Evolutionary conservation across 2,797 vertebrate species (phyloP).

Genomic region (Eremophila alpestris): DNA sequence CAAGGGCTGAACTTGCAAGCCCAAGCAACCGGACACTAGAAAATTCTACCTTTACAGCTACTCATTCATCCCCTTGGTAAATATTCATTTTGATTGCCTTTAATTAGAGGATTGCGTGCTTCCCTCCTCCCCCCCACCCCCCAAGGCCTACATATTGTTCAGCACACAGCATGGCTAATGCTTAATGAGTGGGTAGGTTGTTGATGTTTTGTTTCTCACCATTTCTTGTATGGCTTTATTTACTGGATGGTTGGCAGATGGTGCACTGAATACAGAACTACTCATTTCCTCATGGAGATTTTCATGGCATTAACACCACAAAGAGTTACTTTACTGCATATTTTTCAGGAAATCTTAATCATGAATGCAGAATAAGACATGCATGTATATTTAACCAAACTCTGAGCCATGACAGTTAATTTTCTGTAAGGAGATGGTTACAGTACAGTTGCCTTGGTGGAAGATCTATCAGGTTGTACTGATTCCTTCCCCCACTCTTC

Average conservation of each 20-base stretch:
- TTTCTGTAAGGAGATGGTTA: not conserved
- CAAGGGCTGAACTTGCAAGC: not conserved
- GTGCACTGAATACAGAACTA: constrained; percentile 18
- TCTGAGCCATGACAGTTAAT: not conserved
- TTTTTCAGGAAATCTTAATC: not conserved
- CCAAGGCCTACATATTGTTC: not conserved
- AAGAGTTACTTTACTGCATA: not conserved
- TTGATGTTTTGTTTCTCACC: constrained; percentile 65
- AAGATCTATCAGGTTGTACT: not conserved
- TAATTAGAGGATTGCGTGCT: constrained; percentile 9
- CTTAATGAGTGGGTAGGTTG: constrained; percentile 58
- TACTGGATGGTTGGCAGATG: constrained; percentile 43
- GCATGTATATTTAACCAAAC: not conserved
- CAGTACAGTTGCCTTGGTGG: not conserved
- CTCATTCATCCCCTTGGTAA: not conserved
- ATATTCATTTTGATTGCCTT: constrained; percentile 40
- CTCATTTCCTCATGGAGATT: constrained; percentile 10
- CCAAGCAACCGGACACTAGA: not conserved
- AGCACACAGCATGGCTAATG: constrained; percentile 19
- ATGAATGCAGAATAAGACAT: not conserved
- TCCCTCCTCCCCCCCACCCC: not conserved
- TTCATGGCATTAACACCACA: not conserved
- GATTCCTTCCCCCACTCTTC: not conserved
- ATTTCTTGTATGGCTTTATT: constrained; percentile 51
- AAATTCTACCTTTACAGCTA: not conserved